Evolutionary conservation across 2,113 vertebrate species (phyloP), one percentile per base, ranked within the genome.

Genomic region (Hassar affinis): DNA sequence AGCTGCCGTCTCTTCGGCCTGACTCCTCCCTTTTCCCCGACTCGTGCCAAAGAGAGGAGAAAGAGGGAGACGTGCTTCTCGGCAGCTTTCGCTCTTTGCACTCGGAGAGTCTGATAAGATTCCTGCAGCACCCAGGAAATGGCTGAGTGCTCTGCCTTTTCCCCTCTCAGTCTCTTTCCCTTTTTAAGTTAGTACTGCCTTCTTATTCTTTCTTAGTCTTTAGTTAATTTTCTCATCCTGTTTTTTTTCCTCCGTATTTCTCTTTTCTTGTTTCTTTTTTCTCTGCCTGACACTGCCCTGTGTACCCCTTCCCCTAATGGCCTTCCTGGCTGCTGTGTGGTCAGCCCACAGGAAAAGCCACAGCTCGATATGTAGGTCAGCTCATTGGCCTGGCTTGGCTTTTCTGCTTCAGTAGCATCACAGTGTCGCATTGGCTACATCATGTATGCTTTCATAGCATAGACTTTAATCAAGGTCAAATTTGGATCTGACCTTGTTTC

Each of bases 71-170:
- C 20, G 57, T 90, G 89, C 51, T 74, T 51, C 14, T 80, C 49
- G 61, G 76, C 85, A 87, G 80, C 68, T 87, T 83, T 81, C 59
- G 68, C 84, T 76, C 79, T 45, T 22, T 22, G 61, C 51, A 14
- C 33, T 62, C 18, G 69, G 52, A 61, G 59, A 25, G 51, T 66
- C 54, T 79, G 82, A 82, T 74, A 84, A 84, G 35, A 86, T 66
- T 77, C 78, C 68, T 49, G 54, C 22, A 64, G 66, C 79, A 79
- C 82, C 75, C 75, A 59, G 82, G 82, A 84, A 84, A 79, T 79
- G 25, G n/a, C 47, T 15, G n/a, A 27, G 22, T 10, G 45, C 9
- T 62, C 71, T 76, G 33, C 20, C 45, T 47, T 20, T 38, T 38
- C 12, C 12, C 35, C 22, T 9, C 47, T 64, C 30, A 0, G 12